These are phyloP conservation scores for Echinometra lucunter DNA, from an alignment of 53 echinoderm and acorn worm genomes.

Conservation along the genomic window DNA sequence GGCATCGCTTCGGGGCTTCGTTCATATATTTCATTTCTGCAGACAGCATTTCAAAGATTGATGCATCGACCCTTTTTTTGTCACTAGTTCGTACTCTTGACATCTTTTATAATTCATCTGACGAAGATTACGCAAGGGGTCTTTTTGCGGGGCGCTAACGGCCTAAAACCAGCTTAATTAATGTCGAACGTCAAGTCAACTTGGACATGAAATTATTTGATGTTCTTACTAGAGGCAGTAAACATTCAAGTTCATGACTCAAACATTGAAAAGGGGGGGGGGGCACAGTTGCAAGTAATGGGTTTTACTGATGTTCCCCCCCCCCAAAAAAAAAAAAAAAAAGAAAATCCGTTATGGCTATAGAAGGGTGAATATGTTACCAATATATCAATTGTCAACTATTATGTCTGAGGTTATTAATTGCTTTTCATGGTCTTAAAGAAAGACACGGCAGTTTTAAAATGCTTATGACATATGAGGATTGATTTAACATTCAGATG, in stretches of 20 bases:
- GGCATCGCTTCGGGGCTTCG: not conserved
- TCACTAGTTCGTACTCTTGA: not conserved
- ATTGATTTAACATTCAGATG: not conserved
- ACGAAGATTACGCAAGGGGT: not conserved
- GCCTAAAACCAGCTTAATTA: constrained; percentile 21
- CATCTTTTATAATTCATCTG: not conserved
- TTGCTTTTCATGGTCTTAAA: too few species aligned
- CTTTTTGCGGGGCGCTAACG: not conserved
- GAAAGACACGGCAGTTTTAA: too few species aligned
- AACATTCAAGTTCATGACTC: too few species aligned
- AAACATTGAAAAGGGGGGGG: too few species aligned
- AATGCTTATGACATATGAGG: not conserved
- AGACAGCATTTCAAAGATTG: constrained; percentile 19
- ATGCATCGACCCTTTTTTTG: not conserved
- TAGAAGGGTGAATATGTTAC: too few species aligned
- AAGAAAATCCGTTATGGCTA: too few species aligned
- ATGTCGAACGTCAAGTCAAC: not conserved
- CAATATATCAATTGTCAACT: too few species aligned
- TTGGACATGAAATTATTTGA: not conserved
- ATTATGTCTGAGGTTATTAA: too few species aligned
- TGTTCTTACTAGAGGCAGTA: not conserved
- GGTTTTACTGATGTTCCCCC: too few species aligned
- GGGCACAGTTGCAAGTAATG: too few species aligned
- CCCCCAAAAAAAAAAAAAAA: too few species aligned
- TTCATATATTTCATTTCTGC: constrained; percentile 28